phyloP scores from a whole-genome alignment of 2,797 vertebrate genomes.

The Numenius phaeopus region DNA sequence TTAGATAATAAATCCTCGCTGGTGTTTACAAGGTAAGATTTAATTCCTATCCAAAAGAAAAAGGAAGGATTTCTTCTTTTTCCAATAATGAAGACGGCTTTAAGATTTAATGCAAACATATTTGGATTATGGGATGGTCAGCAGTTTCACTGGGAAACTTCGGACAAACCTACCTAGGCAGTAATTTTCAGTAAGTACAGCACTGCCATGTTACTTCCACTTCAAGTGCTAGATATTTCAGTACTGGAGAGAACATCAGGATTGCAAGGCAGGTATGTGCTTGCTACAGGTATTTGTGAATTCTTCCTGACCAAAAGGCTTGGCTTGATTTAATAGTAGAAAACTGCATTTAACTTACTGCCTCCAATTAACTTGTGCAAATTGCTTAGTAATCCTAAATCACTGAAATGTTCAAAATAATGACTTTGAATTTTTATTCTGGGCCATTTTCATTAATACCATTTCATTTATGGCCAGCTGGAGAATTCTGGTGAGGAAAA shows the following conservation, averaged over 20 bases:
- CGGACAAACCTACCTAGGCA: not conserved
- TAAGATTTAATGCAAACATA: conserved; percentile 2
- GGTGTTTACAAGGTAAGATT: conserved; percentile 30
- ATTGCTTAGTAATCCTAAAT: not conserved
- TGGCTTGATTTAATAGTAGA: not conserved
- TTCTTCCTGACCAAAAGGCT: not conserved
- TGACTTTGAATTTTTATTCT: conserved; percentile 8
- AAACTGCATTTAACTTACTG: not conserved
- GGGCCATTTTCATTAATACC: not conserved
- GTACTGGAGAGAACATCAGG: not conserved
- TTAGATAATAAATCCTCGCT: conserved; percentile 33
- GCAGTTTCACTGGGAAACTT: not conserved
- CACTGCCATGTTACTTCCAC: not conserved
- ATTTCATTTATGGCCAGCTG: not conserved
- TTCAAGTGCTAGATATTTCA: not conserved
- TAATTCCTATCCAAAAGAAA: conserved; percentile 10
- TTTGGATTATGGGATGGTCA: conserved; percentile 7
- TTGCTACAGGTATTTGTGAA: not conserved
- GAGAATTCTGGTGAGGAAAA: not conserved
- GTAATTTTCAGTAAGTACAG: not conserved
- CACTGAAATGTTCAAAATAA: not conserved
- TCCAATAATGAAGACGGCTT: not conserved
- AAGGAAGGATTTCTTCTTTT: not conserved
- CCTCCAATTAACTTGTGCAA: not conserved
- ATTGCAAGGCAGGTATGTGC: not conserved